Conservation (phyloP, 2,113 vertebrate species). For the Macrotus californicus region DNA sequence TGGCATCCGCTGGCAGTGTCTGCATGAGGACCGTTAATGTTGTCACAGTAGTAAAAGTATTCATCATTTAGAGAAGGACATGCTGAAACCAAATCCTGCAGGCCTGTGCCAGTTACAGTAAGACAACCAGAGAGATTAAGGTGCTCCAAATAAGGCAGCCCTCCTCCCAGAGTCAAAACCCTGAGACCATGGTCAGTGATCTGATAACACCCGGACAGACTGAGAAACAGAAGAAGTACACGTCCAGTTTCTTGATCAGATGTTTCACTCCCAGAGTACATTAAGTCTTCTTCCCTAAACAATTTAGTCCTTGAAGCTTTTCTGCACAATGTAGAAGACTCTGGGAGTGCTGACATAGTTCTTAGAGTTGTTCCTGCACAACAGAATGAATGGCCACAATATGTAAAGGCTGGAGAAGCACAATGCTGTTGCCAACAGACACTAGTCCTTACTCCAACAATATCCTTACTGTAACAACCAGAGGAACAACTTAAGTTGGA, state of each 20-base stretch:
- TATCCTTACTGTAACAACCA: conserved; percentile 86
- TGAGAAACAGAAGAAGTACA: conserved; percentile 92
- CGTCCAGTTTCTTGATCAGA: conserved; percentile 83
- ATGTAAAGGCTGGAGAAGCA: conserved; percentile 81
- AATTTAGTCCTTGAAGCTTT: conserved; percentile 87
- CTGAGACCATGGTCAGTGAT: conserved; percentile 95
- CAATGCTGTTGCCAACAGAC: conserved; percentile 88
- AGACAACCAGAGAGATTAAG: conserved; percentile 97
- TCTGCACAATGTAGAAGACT: conserved; percentile 77
- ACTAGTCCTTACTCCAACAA: conserved; percentile 88
- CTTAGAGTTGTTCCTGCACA: conserved; percentile 86
- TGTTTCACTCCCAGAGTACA: conserved; percentile 80
- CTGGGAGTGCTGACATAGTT: conserved; percentile 85
- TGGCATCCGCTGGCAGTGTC: conserved; percentile 98
- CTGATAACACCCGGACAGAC: conserved; percentile 96
- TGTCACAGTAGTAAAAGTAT: conserved; percentile 99
- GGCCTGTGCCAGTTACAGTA: conserved; percentile 91
- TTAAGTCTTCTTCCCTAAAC: conserved; percentile 79
- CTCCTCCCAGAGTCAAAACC: conserved; percentile 91
- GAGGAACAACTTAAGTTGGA: conserved; percentile 77
- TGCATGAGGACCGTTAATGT: conserved; percentile 97
- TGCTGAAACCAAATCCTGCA: conserved; percentile 92
- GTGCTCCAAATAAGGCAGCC: conserved; percentile 92
- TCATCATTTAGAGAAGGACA: conserved; percentile 96
- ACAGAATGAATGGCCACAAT: conserved; percentile 92